A percentile compares a stretch with the other conserved stretches of the same genome.
phyloP scores from a whole-genome alignment of 2,888 invertebrate species.

The Hypselothyrea guttata region DNA sequence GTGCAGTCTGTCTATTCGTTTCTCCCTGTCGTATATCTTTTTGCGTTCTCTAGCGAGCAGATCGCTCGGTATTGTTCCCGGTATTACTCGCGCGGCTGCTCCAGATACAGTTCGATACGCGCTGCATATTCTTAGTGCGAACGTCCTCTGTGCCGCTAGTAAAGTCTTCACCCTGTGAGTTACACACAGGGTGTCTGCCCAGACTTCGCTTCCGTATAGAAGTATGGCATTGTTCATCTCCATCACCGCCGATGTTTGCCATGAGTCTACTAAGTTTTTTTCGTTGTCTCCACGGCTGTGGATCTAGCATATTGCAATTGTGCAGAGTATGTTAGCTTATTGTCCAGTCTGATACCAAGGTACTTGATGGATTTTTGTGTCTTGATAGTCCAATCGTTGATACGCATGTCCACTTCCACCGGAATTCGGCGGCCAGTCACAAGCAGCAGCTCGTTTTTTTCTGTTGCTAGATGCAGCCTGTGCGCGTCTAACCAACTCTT shows the following conservation, averaged over 20 bases:
- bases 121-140: constrained; percentile 1
- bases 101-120: background rate
- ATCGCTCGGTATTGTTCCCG: background rate
- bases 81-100: background rate
- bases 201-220: background rate
- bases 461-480: background rate
- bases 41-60: background rate
- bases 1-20: too few relatives aligned
- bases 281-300: background rate
- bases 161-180: background rate
- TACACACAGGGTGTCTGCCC: background rate
- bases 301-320: background rate
- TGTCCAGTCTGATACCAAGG: background rate
- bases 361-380: background rate
- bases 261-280: background rate
- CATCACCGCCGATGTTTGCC: constrained; percentile 2
- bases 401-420: background rate
- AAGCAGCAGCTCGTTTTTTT: background rate
- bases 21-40: background rate
- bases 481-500: background rate
- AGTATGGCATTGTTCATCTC: background rate
- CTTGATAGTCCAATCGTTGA: background rate
- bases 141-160: background rate
- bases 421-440: background rate
- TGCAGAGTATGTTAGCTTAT: background rate